These are phyloP conservation scores for Diarsia dahlii DNA, from an alignment of 2,888 invertebrate species.

Conservation along the genomic window DNA sequence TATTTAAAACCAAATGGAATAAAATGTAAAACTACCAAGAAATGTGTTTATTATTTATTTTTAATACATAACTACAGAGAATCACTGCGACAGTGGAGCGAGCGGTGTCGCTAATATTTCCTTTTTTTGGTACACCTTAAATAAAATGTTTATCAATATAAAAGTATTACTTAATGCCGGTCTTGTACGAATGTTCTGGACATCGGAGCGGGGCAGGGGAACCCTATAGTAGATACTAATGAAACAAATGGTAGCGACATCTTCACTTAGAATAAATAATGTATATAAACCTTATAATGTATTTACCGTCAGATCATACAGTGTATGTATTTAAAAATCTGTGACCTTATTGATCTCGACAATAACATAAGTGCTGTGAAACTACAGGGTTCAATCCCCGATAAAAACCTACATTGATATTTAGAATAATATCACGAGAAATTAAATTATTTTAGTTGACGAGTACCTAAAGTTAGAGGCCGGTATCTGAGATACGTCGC, in stretches of 20 bases:
- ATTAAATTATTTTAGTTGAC: conserved; percentile 65
- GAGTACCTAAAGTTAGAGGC: conserved; percentile 56
- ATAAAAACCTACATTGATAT: conserved; percentile 67
- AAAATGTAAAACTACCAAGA: conserved; percentile 62
- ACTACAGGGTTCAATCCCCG: conserved; percentile 57
- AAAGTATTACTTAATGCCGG: conserved; percentile 67
- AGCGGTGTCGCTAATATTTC: conserved; percentile 69
- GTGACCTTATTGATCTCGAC: conserved; percentile 58
- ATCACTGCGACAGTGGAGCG: conserved; percentile 79
- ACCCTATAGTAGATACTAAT: conserved; percentile 59
- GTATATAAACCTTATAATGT: conserved; percentile 58
- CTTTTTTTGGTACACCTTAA: conserved; percentile 86
- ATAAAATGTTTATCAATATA: conserved; percentile 72
- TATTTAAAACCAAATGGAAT: conserved; percentile 34
- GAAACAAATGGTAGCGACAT: conserved; percentile 54
- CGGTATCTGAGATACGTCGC: conserved; percentile 54
- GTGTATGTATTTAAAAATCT: conserved; percentile 49
- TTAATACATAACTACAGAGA: conserved; percentile 89
- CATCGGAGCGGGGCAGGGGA: conserved; percentile 69
- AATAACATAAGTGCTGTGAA: conserved; percentile 50
- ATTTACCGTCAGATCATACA: conserved; percentile 64
- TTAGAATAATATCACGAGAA: conserved; percentile 71
- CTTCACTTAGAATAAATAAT: conserved; percentile 63
- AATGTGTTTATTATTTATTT: conserved; percentile 83
- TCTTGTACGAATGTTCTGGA: conserved; percentile 64